phyloP scores from a whole-genome alignment of 2,888 invertebrate genomes.

The Noctua janthe region DNA sequence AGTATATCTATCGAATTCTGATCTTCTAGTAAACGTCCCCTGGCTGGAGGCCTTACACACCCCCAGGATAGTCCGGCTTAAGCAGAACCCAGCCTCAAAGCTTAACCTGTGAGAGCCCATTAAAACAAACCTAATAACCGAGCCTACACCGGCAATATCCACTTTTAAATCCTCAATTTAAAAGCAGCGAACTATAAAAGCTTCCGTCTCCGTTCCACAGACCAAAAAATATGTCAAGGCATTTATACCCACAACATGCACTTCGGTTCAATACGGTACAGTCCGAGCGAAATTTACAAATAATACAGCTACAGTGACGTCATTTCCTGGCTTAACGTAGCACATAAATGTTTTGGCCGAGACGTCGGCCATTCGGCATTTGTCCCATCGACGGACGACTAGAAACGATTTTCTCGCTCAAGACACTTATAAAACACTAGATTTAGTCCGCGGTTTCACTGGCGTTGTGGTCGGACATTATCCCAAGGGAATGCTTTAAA shows the following conservation, averaged over 20 bases:
- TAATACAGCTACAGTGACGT: constrained; percentile 55
- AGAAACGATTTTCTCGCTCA: neutral
- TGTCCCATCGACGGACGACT: neutral
- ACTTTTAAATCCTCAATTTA: neutral
- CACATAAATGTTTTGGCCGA: constrained; percentile 44
- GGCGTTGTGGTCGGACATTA: too few relatives aligned
- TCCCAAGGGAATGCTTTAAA: too few relatives aligned
- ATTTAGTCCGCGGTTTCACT: too few relatives aligned
- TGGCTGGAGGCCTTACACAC: too few relatives aligned
- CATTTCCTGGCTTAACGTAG: constrained; percentile 50
- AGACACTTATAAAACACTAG: neutral
- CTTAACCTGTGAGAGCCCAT: too few relatives aligned
- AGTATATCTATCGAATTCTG: neutral
- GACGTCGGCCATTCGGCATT: neutral
- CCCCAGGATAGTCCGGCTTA: too few relatives aligned
- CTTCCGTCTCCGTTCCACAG: constrained; percentile 17
- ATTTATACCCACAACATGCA: constrained; percentile 43
- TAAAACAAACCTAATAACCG: too few relatives aligned
- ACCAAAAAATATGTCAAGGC: constrained; percentile 40
- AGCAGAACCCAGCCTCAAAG: too few relatives aligned
- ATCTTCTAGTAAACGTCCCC: neutral
- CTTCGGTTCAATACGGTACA: constrained; percentile 38
- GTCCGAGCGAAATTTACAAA: constrained; percentile 51
- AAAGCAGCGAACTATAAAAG: constrained; percentile 1
- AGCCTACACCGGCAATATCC: neutral